Evolutionary conservation across 2,888 invertebrate species (phyloP).

Genomic region (Luperina nickerlii): DNA sequence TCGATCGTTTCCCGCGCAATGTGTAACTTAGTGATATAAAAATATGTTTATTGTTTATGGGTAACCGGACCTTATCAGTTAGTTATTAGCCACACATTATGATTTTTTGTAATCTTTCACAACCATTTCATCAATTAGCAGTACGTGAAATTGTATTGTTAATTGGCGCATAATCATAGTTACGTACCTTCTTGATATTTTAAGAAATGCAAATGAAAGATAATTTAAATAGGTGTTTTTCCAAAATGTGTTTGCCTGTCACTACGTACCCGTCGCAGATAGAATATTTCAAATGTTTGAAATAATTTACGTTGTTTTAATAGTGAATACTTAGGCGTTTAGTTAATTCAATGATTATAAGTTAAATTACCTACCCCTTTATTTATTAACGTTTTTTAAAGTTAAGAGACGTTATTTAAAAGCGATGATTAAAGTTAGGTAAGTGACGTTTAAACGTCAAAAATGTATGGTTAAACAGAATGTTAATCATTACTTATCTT

Average conservation of each 20-base stretch:
- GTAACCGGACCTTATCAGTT: neutral
- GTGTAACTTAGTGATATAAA: neutral
- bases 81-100: neutral
- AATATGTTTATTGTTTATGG: neutral
- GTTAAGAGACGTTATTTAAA: neutral
- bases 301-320: neutral
- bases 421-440: neutral
- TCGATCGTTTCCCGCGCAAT: slow-evolving; percentile 2
- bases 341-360: neutral
- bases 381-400: too few relatives aligned
- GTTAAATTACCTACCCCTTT: neutral
- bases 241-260: neutral
- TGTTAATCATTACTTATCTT: neutral
- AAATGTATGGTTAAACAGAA: neutral
- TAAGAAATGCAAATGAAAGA: neutral
- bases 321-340: neutral
- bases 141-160: slow-evolving; percentile 8
- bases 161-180: neutral
- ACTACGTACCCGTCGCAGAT: neutral
- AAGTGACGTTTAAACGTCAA: neutral
- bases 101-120: neutral
- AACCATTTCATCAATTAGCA: slow-evolving; percentile 5
- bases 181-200: neutral
- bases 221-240: neutral
- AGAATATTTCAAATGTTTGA: slow-evolving; percentile 1